Base-by-base conservation (phyloP, 1,140 invertebrate genomes). In the Ceratitis capitata region DNA sequence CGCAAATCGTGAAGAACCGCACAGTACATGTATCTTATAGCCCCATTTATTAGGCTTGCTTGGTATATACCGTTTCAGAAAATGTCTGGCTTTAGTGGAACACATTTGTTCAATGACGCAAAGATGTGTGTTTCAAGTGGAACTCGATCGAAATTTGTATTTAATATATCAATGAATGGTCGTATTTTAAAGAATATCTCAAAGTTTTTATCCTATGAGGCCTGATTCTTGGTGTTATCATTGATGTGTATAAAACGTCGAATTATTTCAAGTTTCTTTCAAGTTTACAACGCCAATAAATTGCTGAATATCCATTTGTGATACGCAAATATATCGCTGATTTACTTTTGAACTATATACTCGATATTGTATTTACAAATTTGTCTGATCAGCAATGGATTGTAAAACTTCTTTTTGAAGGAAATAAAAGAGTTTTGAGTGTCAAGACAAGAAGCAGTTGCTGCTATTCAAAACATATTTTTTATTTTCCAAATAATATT, bases 1-100 rank as follows among this genome's bases (percentile, higher is more conserved):
- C 23, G 86, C 87, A 86, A 87, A 89, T 26, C 88, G 88, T 42
- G 86, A 88, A 86, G 87, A 86, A 32, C 89, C 88, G 84, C 87
- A 86, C 7, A 89, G 78, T 9, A 91, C 87, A 88, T 88, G 90
- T 47, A 88, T 86, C 51, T 85, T 85, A 85, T 69, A 87, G 56
- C 85, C 87, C 64, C 85, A 87, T 74, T 86, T 86, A 83, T 86
- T 58, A 61, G 85, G 85, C 53, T 86, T 82, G 64, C 85, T 86
- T 85, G 86, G 14, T 47, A 82, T 53, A 58, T 86, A 85, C 32
- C 83, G 42, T 74, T 86, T 83, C 69, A 85, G 42, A 85, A 78
- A 6, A 35, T 78, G 85, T 61, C 61, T 85, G 32, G 82, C 83
- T 58, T 56, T 84, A 6, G 53, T 56, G n/a, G 53, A 56, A 16